Base-by-base conservation (phyloP, 2,888 invertebrate species). In the Acrobasis consociella region DNA sequence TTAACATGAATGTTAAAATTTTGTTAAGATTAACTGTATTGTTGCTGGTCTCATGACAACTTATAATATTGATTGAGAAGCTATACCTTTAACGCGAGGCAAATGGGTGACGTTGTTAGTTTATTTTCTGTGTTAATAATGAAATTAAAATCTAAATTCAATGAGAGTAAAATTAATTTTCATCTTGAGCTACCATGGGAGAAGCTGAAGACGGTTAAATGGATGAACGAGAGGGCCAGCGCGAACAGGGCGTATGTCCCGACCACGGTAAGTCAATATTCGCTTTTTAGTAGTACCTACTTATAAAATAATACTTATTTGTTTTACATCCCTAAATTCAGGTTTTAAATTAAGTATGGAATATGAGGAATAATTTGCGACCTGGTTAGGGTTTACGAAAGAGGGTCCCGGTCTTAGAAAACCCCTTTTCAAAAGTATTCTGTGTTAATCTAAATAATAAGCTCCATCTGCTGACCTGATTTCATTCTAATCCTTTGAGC, bases 231-330 rank as follows among this genome's bases (percentile, higher is more conserved):
- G 74, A 94, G 94, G 78, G 96, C 97, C 58, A 92, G 93, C 64
- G 93, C 95, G 42, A 95, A 95, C 79, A 94, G 95, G 85, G 97
- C 98, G 1, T 98, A 98, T 86, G 94, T 95, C 72, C 98, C 98
- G 53, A 98, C 98, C 31, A 90, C 90, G 80, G 94, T 94, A 72
- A 87, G 87, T 78, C 16, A 13, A 46, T 46, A 46, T 55, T 16
- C 55, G 38, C 39, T 55, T 39, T 38, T 55, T n/a, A 9, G 22
- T 11, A 10, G 11, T 42, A n/a, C n/a, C n/a, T n/a, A n/a, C n/a
- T n/a, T n/a, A 7, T 46, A n/a, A 5, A 13, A 46, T 3, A 42
- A 42, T 42, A 42, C 42, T 42, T 11, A 10, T 8, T 42, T 10
- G 11, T 11, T 46, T 42, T 42, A 13, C 3, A 11, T 39, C 8